A percentile compares a stretch with the other conserved stretches of the same genome.
Evolutionary conservation across 2,113 vertebrate genomes (phyloP).

Genomic region (Psittacara wagleri): DNA sequence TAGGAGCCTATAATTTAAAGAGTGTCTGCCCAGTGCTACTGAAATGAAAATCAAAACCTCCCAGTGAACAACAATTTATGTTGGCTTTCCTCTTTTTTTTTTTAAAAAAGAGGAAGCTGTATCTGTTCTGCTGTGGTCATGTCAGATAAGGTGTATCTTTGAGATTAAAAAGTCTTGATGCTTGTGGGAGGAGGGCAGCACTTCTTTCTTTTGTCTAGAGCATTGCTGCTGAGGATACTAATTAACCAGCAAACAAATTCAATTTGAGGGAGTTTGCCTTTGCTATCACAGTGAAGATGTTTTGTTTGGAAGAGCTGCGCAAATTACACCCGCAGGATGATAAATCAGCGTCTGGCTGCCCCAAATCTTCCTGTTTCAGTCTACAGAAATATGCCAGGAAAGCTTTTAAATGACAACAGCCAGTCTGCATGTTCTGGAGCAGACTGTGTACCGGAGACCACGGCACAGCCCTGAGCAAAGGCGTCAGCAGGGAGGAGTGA

Average conservation of each 20-base stretch:
- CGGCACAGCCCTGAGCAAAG: background rate
- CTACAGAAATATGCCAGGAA: background rate
- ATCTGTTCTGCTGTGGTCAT: background rate
- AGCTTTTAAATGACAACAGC: background rate
- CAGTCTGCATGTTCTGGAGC: background rate
- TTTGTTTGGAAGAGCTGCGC: background rate
- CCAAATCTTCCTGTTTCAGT: background rate
- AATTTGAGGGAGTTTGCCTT: background rate
- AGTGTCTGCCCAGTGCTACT: background rate
- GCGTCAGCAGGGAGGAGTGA: background rate
- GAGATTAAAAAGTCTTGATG: background rate
- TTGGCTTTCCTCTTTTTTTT: background rate
- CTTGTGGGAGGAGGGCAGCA: background rate
- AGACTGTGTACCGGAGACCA: background rate
- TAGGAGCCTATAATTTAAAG: background rate
- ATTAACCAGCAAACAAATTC: slow-evolving; percentile 16
- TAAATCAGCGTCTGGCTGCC: background rate
- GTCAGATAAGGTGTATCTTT: background rate
- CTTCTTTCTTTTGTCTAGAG: slow-evolving; percentile 1
- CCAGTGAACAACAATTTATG: background rate
- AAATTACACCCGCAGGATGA: background rate
- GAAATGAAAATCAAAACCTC: background rate
- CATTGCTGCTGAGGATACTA: background rate
- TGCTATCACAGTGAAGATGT: background rate
- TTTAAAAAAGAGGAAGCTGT: background rate